Evolutionary conservation across 2,797 vertebrate genomes (phyloP), one percentile per base, ranked within the genome.

Genomic region (Bovichtus variegatus): DNA sequence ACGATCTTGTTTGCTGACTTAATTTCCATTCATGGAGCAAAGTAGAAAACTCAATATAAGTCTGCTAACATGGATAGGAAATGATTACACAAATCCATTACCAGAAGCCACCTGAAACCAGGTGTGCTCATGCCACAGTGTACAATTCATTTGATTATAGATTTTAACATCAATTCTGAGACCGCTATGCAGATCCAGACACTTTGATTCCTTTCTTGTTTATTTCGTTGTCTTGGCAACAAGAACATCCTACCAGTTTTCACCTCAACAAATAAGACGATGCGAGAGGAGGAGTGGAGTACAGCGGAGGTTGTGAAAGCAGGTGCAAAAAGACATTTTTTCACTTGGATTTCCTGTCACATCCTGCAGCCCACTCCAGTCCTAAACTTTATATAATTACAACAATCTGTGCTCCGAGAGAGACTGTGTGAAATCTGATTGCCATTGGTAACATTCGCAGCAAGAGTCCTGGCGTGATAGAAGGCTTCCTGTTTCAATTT

Each of bases 401-500:
- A 90, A 87, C 90, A 94, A 94, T 94, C 92, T 92, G 90, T 90
- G 89, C 92, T 92, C 86, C 55, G 87, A 93, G 79, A 92, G 88
- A 91, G 88, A 88, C 83, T 91, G 86, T 88, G 88, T 91, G 92
- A 92, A 93, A 93, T 92, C 92, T 91, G 94, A 95, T 93, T 94
- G 92, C 93, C 91, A 92, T 88, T 93, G 92, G 91, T 91, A 93
- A 89, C 90, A 88, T 93, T 93, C 91, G 47, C 88, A 92, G 88
- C 83, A 79, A 89, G 90, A 87, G 84, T 90, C 86, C 86, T 89
- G 87, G 85, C 84, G 73, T 92, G 92, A 93, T 92, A 90, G 88
- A 90, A 90, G 83, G 84, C 91, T 93, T 95, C 91, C 93, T 91
- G 89, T 93, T 95, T 94, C 93, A 94, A 94, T 95, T 94, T 93